Evolutionary conservation across 2,797 vertebrate species (phyloP).

Genomic region (Varecia variegata): DNA sequence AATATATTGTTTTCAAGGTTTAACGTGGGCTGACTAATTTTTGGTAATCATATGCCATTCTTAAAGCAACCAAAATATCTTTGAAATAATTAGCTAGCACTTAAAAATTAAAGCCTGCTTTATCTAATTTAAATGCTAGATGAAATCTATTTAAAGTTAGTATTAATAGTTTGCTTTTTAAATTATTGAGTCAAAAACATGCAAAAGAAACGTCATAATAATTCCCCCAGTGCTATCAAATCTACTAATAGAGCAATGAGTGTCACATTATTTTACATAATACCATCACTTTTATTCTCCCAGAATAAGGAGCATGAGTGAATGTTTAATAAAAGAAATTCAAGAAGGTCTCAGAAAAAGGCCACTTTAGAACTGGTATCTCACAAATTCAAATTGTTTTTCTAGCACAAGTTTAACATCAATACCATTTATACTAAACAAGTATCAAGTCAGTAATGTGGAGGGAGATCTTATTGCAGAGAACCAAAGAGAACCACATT

Average conservation of each 20-base stretch:
- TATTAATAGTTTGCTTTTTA: constrained; percentile 40
- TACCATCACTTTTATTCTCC: neutral
- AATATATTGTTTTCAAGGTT: constrained; percentile 18
- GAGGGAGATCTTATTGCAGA: constrained; percentile 30
- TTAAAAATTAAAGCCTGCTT: constrained; percentile 55
- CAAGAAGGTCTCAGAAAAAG: constrained; percentile 50
- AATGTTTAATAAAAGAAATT: constrained; percentile 62
- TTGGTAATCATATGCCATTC: constrained; percentile 16
- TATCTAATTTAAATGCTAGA: constrained; percentile 52
- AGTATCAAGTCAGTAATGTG: constrained; percentile 54
- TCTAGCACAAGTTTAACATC: constrained; percentile 53
- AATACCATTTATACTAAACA: constrained; percentile 62
- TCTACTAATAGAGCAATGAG: constrained; percentile 37
- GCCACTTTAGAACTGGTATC: constrained; percentile 11
- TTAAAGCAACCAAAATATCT: constrained; percentile 60
- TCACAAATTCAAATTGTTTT: constrained; percentile 67
- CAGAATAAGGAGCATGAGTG: constrained; percentile 29
- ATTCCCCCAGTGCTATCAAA: constrained; percentile 47
- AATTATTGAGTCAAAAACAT: constrained; percentile 52
- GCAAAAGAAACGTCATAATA: constrained; percentile 44
- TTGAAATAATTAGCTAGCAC: constrained; percentile 53
- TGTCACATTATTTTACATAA: constrained; percentile 53
- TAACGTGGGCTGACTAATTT: constrained; percentile 21
- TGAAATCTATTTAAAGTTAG: constrained; percentile 60
- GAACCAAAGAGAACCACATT: constrained; percentile 53